Conservation (phyloP, 2,113 vertebrate species). For the Pao palembangensis region DNA sequence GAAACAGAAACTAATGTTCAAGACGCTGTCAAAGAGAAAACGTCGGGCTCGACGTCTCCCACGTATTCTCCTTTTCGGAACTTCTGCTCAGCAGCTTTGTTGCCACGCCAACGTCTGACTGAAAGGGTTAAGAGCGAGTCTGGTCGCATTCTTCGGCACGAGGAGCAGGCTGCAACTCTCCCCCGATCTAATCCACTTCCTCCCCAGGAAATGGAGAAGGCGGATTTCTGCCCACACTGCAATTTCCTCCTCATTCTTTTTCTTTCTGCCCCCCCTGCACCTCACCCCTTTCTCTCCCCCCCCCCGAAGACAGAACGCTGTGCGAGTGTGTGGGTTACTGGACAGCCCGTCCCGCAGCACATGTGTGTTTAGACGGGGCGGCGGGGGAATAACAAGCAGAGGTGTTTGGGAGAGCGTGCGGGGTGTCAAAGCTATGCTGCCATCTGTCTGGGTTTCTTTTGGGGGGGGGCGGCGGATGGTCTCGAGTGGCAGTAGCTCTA, state of each 20-base stretch:
- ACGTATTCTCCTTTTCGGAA: too few species aligned
- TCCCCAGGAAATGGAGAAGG: slow-evolving; percentile 77
- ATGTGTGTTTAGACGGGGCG: slow-evolving; percentile 41
- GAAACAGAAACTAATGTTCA: too few species aligned
- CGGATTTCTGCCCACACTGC: slow-evolving; percentile 77
- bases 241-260: slow-evolving; percentile 77
- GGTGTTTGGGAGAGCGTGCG: slow-evolving; percentile 20
- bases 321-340: slow-evolving; percentile 52
- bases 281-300: slow-evolving; percentile 27
- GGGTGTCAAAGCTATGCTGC: slow-evolving; percentile 22
- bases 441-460: slow-evolving; percentile 14
- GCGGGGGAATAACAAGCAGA: slow-evolving; percentile 34
- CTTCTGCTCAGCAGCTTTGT: too few species aligned
- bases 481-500: slow-evolving; percentile 5
- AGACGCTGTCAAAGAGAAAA: too few species aligned
- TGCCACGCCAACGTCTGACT: background rate
- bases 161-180: slow-evolving; percentile 64
- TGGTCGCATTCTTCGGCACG: slow-evolving; percentile 62
- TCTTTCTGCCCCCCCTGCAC: slow-evolving; percentile 35
- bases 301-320: slow-evolving; percentile 44
- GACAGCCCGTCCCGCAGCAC: slow-evolving; percentile 20
- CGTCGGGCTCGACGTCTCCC: too few species aligned
- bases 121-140: slow-evolving; percentile 49
- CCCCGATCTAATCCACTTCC: slow-evolving; percentile 75
- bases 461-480: slow-evolving; percentile 1